Base-by-base conservation (phyloP, 2,888 invertebrate genomes). In the Clunio marinus region DNA sequence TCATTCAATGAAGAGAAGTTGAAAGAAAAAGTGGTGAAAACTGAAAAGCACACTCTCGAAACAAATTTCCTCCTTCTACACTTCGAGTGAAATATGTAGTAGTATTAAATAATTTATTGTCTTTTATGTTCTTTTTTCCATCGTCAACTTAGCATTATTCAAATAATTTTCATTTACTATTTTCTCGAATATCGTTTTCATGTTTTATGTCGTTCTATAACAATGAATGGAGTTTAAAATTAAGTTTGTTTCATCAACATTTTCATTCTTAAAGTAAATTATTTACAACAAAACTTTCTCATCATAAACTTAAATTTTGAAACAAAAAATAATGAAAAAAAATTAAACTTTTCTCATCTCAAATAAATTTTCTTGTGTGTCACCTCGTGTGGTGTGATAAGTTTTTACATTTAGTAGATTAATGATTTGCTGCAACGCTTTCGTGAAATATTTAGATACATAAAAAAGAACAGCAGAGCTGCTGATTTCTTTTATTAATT, bases 31-130 rank as follows among this genome's bases (percentile, higher is more conserved):
- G n/a, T 15, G 55, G 7, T 55, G 55, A 25, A 46, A 46, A 46
- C 20, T 46, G 17, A 17, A 32, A 32, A 32, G 8, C 32, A 32
- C 41, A 41, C 15, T 41, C 15, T 15, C 41, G 41, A 15, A 58
- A 58, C 28, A 28, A 58, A 25, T 27, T 57, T 46, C 10, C 28
- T 59, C 32, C 4, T 15, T n/a, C 15, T 45, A 59, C 59, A 59
- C 25, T 59, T 59, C 28, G 28, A 59, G 59, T 59, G 59, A 59
- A 59, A 60, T 60, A n/a, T n/a, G n/a, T n/a, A n/a, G n/a, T n/a
- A 20, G 60, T 60, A 60, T 60, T 60, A 60, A 60, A 60, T 60
- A 60, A 60, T 60, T 60, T 37, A 60, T 60, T 60, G 37, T 60
- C 37, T 60, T 22, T 60, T 41, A 41, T 41, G 41, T 41, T 41